Conservation (phyloP, 2,113 vertebrate species). For the Psephotus haematonotus region DNA sequence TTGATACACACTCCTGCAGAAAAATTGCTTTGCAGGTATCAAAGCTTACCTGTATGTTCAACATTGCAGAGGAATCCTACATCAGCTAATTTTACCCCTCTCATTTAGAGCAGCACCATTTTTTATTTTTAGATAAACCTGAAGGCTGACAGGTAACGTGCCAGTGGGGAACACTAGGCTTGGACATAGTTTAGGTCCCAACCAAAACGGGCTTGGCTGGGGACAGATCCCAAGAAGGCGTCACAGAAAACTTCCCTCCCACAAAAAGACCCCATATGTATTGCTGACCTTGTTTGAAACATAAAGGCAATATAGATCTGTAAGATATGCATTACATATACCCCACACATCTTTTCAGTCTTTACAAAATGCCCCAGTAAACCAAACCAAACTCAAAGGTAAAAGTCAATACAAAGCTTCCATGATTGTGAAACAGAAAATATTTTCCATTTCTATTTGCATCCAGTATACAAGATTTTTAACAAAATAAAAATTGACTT, state of each 20-base stretch:
- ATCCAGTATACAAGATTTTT: neutral
- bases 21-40: neutral
- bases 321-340: neutral
- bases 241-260: neutral
- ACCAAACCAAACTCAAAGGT: neutral
- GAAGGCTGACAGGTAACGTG: neutral
- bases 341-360: neutral
- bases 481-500: slow-evolving; percentile 31
- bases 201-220: neutral
- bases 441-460: slow-evolving; percentile 11
- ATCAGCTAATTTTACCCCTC: neutral
- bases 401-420: neutral
- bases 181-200: neutral
- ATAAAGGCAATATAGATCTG: rapidly evolving
- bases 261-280: neutral
- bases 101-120: neutral
- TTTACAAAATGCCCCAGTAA: neutral
- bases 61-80: neutral
- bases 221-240: neutral
- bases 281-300: neutral
- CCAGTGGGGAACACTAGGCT: neutral
- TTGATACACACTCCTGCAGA: neutral
- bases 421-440: neutral
- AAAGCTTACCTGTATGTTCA: neutral
- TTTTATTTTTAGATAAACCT: neutral